Evolutionary conservation across 2,113 vertebrate species (phyloP).

Genomic region (Scatophagus argus): DNA sequence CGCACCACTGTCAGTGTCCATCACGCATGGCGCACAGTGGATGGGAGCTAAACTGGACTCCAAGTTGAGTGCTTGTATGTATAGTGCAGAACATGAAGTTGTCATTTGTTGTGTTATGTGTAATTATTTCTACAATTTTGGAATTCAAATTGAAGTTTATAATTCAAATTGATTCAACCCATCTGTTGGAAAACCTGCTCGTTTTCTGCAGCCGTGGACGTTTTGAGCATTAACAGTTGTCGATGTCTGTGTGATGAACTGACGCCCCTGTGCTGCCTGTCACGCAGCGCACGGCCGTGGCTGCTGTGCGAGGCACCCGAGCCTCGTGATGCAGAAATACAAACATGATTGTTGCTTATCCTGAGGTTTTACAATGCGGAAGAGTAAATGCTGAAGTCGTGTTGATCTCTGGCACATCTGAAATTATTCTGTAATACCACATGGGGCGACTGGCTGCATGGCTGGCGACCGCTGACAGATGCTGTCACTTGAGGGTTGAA

Average conservation of each 20-base stretch:
- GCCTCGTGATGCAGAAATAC: constrained; percentile 15
- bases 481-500: constrained; percentile 3
- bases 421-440: constrained; percentile 7
- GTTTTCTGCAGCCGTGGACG: background rate
- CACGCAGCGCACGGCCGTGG: background rate
- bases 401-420: constrained; percentile 50
- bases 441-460: background rate
- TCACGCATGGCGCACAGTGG: constrained; percentile 16
- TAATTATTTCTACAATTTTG: too few relatives aligned
- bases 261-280: constrained; percentile 27
- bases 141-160: background rate
- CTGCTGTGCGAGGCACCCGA: background rate
- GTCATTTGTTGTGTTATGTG: background rate
- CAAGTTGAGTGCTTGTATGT: background rate
- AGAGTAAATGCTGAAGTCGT: constrained; percentile 41
- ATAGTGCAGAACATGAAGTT: background rate
- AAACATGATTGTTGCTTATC: background rate
- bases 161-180: too few relatives aligned
- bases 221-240: background rate
- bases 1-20: constrained; percentile 23
- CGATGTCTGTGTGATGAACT: background rate
- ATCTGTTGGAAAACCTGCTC: background rate
- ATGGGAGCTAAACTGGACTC: background rate
- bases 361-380: constrained; percentile 40
- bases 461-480: constrained; percentile 9